Conservation (phyloP, 1,140 invertebrate genomes). For the Neotoxoptera formosana region DNA sequence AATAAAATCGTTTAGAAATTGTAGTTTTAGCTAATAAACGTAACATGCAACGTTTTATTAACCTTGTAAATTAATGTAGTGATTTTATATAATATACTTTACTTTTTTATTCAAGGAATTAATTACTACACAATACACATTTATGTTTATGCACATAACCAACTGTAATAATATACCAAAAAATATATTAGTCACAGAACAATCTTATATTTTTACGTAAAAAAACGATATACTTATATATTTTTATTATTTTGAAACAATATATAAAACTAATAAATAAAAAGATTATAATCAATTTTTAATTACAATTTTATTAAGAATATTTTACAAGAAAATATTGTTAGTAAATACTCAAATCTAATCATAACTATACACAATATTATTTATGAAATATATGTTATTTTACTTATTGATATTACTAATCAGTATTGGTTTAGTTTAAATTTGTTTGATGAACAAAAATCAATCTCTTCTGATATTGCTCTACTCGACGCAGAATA, state of each 20-base stretch:
- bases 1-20: background rate
- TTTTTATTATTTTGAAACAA: background rate
- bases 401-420: background rate
- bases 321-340: too few species aligned
- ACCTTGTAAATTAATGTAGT: background rate
- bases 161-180: background rate
- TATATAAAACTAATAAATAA: background rate
- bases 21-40: slow-evolving; percentile 4
- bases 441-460: background rate
- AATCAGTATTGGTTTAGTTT: background rate
- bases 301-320: too few species aligned
- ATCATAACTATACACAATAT: background rate
- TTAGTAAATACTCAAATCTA: background rate
- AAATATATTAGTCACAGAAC: background rate
- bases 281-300: background rate
- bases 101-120: background rate
- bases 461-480: background rate
- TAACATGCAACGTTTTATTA: background rate
- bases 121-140: background rate
- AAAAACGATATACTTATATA: background rate
- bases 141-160: background rate
- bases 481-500: background rate
- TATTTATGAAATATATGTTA: background rate
- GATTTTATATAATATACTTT: slow-evolving; percentile 13
- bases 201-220: background rate